Percentiles rank a stretch among this genome's conserved stretches.
Conservation (phyloP, 2,797 vertebrate species). For the Adrianichthys oophorus region DNA sequence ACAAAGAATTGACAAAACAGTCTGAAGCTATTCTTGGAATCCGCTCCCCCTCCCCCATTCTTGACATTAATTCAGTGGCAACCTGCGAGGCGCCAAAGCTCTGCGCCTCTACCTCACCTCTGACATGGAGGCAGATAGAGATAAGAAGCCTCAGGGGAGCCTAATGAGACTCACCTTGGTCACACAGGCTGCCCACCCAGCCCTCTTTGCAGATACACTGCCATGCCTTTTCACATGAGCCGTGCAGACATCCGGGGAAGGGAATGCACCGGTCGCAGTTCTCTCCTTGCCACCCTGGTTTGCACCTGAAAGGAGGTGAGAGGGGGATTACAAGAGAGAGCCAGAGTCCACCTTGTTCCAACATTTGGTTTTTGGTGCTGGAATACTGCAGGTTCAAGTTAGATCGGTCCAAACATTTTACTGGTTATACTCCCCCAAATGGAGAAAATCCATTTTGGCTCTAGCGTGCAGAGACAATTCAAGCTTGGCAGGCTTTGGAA, state of each 20-base stretch:
- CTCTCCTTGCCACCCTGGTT: constrained; percentile 89
- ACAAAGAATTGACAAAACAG: too few species aligned
- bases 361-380: too few species aligned
- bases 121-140: background rate
- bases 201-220: constrained; percentile 90
- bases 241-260: constrained; percentile 86
- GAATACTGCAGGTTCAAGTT: too few species aligned
- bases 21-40: too few species aligned
- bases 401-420: too few species aligned
- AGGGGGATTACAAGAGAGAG: background rate
- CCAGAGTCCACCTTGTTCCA: too few species aligned
- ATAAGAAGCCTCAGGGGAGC: constrained; percentile 1
- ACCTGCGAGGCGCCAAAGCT: constrained; percentile 6
- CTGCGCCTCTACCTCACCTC: constrained; percentile 34
- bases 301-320: constrained; percentile 80
- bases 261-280: constrained; percentile 86
- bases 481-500: too few species aligned
- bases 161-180: constrained; percentile 83
- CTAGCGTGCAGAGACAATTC: background rate
- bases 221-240: constrained; percentile 87
- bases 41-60: too few species aligned
- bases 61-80: constrained; percentile 1
- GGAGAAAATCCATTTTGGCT: constrained; percentile 15
- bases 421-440: background rate
- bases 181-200: constrained; percentile 90